Conservation (phyloP, 2,797 vertebrate species). For the Hylomyscus alleni region DNA sequence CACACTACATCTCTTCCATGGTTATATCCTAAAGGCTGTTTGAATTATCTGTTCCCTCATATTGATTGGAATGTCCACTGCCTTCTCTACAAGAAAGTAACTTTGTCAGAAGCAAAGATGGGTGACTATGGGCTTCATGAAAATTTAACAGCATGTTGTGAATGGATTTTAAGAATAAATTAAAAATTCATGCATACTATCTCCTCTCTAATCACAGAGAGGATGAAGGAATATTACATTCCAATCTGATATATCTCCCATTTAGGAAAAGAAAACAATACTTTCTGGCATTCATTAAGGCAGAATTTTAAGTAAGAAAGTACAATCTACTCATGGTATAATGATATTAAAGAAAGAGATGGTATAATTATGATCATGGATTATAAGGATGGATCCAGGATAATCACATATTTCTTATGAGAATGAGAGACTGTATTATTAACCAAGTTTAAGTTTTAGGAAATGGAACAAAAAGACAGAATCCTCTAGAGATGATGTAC, state of each 20-base stretch:
- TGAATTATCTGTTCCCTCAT: constrained; percentile 1
- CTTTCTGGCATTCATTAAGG: constrained; percentile 9
- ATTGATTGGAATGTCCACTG: background rate
- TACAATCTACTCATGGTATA: background rate
- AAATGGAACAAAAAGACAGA: background rate
- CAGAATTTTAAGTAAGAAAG: constrained; percentile 13
- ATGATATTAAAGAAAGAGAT: background rate
- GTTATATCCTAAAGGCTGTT: background rate
- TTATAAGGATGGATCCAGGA: background rate
- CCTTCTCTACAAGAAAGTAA: background rate
- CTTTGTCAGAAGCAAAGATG: constrained; percentile 31
- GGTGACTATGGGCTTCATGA: background rate
- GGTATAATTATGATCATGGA: constrained; percentile 28
- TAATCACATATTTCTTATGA: constrained; percentile 45
- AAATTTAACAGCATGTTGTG: background rate
- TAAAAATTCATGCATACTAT: background rate
- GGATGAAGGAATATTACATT: background rate
- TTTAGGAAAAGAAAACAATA: background rate
- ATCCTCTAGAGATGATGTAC: background rate
- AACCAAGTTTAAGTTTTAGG: background rate
- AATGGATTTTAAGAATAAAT: background rate
- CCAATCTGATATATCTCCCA: background rate
- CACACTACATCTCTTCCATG: background rate
- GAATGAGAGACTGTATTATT: background rate
- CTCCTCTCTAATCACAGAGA: background rate